Evolutionary conservation across 1,140 invertebrate genomes (phyloP).

Genomic region (Hyles vespertilio): DNA sequence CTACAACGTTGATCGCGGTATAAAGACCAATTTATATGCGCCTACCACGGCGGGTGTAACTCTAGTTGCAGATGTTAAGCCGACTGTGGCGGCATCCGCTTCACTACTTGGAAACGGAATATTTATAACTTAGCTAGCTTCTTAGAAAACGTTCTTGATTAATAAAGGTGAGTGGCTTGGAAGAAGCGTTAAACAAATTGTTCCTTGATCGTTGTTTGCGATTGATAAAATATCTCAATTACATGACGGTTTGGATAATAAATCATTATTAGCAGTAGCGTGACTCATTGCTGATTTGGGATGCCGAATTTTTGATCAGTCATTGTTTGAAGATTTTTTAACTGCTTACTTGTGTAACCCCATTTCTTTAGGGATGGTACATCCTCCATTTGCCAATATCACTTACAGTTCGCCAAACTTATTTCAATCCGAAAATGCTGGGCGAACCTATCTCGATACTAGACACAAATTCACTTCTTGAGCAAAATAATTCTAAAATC

Average conservation of each 20-base stretch:
- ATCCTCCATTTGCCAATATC: too few relatives aligned
- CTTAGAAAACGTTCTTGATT: constrained; percentile 57
- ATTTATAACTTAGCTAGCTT: constrained; percentile 61
- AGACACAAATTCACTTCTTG: too few relatives aligned
- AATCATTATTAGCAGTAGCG: not conserved
- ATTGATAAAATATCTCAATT: constrained; percentile 19
- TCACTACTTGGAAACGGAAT: constrained; percentile 64
- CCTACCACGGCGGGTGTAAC: constrained; percentile 63
- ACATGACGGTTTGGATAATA: constrained; percentile 9
- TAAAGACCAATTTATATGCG: constrained; percentile 60
- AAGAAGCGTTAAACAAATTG: not conserved
- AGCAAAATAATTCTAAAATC: too few relatives aligned
- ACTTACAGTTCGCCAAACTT: too few relatives aligned
- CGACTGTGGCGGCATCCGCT: constrained; percentile 64
- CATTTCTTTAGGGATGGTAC: too few relatives aligned
- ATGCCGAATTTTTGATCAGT: too few relatives aligned
- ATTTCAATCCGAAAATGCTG: too few relatives aligned
- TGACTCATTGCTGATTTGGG: not conserved
- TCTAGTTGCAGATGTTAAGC: constrained; percentile 71
- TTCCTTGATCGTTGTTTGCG: constrained; percentile 5
- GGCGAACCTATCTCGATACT: too few relatives aligned
- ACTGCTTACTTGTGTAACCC: too few relatives aligned
- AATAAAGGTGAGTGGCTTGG: constrained; percentile 35
- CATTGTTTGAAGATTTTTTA: too few relatives aligned
- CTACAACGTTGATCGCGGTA: constrained; percentile 44